Evolutionary conservation across 2,113 vertebrate species (phyloP), one percentile per base, ranked within the genome.

Genomic region (Antennarius striatus): DNA sequence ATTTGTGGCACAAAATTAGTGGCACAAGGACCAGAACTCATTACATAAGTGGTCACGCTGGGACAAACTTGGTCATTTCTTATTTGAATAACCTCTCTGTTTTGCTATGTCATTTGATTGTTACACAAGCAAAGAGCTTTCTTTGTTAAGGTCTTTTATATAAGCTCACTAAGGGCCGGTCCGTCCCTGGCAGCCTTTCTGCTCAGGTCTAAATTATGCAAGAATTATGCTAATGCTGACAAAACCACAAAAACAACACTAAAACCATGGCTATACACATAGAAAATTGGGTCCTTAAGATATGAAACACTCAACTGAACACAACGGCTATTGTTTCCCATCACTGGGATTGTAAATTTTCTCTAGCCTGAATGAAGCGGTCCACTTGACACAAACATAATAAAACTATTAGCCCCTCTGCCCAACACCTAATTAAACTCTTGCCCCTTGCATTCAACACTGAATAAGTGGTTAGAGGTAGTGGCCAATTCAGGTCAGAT

Each of bases 401-500:
- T 61, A 79, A 55, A 88, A 78, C 61, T 59, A 77, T 85, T 82
- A 82, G 49, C 40, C 51, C 60, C 22, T 64, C 51, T 1, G 1
- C 53, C 57, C 61, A 58, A 46, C 68, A 59, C 73, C 66, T 61
- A 81, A 84, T 86, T 78, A 81, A 77, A 75, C 66, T 51, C 48
- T 56, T 67, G 59, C 55, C 72, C 72, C 52, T 57, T 75, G 64
- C 77, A 65, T 71, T 80, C 75, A 76, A 63, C 65, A 67, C 79
- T 55, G 71, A 75, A 59, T 63, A 55, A 75, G 70, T 64, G 65
- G 63, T 81, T 55, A 56, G 77, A 75, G 15, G 29, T 75, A 60
- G 68, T 71, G 79, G 58, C 73, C 60, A 73, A 60, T 84, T 87
- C 85, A 77, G 82, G 85, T 84, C 79, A 82, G 76, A 86, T 86